A percentile compares a stretch with the other conserved stretches of the same genome.
Evolutionary conservation across 2,888 invertebrate genomes (phyloP).

Genomic region (Tetheella fluctuosa): DNA sequence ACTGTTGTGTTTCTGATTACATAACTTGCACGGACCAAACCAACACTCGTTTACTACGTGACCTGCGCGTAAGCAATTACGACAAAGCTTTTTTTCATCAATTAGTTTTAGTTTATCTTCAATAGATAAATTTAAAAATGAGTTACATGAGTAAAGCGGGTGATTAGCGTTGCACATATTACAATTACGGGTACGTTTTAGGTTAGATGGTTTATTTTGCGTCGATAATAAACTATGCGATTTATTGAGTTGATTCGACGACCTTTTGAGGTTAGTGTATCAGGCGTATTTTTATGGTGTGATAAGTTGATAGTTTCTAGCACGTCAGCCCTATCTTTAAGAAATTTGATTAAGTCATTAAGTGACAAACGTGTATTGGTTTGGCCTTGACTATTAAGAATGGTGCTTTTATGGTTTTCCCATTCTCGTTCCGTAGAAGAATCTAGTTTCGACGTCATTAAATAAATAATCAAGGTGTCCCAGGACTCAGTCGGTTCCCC

Average conservation of each 20-base stretch:
- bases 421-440: constrained; percentile 29
- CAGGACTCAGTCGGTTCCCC: constrained; percentile 20
- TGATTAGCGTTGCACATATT: constrained; percentile 25
- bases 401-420: constrained; percentile 26
- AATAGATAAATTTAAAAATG: constrained; percentile 21
- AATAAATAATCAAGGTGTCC: constrained; percentile 21
- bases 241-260: constrained; percentile 10
- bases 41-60: constrained; percentile 20
- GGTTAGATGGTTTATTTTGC: constrained; percentile 18
- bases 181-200: constrained; percentile 22
- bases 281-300: constrained; percentile 16
- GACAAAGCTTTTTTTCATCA: constrained; percentile 24
- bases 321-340: constrained; percentile 30
- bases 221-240: constrained; percentile 23
- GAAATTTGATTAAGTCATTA: constrained; percentile 26
- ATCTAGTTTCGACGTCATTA: constrained; percentile 27
- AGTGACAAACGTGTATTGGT: constrained; percentile 13
- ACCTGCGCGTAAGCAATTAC: constrained; percentile 28
- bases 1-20: constrained; percentile 23
- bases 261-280: constrained; percentile 11
- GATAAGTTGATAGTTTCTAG: constrained; percentile 27
- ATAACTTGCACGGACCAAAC: constrained; percentile 24
- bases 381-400: constrained; percentile 13
- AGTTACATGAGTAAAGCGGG: constrained; percentile 24
- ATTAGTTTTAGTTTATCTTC: constrained; percentile 22